A percentile compares a stretch with the other conserved stretches of the same genome.
phyloP scores from a whole-genome alignment of 2,797 vertebrate genomes.

The Sorex maritimensis region DNA sequence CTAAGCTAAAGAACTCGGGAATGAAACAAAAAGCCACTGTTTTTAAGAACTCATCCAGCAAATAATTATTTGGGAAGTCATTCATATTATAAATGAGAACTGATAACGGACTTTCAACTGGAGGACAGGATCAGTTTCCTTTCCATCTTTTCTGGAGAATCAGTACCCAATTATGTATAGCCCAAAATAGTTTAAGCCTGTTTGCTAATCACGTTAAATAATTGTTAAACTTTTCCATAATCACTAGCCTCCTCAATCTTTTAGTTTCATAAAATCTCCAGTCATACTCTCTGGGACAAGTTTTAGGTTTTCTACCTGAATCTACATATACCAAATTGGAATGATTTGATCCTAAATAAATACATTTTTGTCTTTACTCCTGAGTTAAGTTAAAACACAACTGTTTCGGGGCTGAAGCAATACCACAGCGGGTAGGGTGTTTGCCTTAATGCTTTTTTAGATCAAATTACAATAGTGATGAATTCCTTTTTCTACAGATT shows the following conservation, averaged over 20 bases:
- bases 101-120: neutral
- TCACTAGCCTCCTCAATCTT: too few species aligned
- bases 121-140: neutral
- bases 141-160: neutral
- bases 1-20: neutral
- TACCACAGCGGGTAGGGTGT: too few species aligned
- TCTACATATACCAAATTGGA: too few species aligned
- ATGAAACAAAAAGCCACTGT: neutral
- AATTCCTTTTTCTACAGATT: conserved; percentile 53
- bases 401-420: neutral
- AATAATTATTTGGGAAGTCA: neutral
- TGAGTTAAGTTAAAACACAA: too few species aligned
- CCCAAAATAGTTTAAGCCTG: neutral
- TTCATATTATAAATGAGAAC: neutral
- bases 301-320: too few species aligned
- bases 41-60: neutral
- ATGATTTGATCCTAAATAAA: too few species aligned
- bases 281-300: too few species aligned
- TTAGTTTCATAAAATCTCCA: too few species aligned
- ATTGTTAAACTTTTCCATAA: too few species aligned
- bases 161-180: neutral
- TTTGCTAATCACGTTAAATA: neutral
- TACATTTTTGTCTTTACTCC: too few species aligned
- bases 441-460: neutral
- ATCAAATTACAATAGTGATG: conserved; percentile 27